Conservation (phyloP, 2,797 vertebrate species). For the Takifugu ocellatus region DNA sequence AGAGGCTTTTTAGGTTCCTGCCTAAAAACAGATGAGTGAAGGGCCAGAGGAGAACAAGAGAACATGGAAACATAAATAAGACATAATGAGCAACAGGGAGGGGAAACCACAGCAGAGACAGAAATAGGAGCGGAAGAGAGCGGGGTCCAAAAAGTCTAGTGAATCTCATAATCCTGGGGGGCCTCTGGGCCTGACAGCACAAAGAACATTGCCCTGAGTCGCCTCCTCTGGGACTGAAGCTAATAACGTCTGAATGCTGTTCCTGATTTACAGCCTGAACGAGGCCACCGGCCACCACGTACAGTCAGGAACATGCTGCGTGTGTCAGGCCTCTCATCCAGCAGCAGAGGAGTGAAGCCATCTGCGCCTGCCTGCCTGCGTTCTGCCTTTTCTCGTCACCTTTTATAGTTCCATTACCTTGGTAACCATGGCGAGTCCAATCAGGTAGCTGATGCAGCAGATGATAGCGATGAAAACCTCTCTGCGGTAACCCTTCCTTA, state of each 20-base stretch:
- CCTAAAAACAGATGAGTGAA: too few relatives aligned
- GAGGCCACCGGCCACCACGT: constrained; percentile 2
- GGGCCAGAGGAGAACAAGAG: background rate
- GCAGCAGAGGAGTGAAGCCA: too few relatives aligned
- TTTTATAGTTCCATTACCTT: constrained; percentile 71
- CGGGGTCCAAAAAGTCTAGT: constrained; percentile 26
- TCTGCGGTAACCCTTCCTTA: constrained; percentile 99
- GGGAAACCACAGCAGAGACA: constrained; percentile 7
- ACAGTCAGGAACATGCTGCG: background rate
- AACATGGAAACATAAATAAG: background rate
- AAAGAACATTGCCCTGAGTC: constrained; percentile 54
- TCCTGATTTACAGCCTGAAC: constrained; percentile 1
- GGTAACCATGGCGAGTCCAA: constrained; percentile 98
- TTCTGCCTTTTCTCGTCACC: background rate
- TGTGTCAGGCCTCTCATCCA: background rate
- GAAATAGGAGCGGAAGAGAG: constrained; percentile 11
- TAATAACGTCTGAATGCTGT: constrained; percentile 35
- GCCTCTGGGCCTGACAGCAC: constrained; percentile 39
- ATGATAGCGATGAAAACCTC: constrained; percentile 98
- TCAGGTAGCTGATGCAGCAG: constrained; percentile 96
- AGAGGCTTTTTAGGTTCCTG: too few relatives aligned
- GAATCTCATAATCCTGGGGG: constrained; percentile 42
- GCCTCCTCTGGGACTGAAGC: constrained; percentile 27
- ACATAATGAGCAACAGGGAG: background rate
- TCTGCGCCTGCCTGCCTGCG: too few relatives aligned